Conservation (phyloP, 37 sponge, comb jelly and placozoan species). For the Eunapius fragilis region DNA sequence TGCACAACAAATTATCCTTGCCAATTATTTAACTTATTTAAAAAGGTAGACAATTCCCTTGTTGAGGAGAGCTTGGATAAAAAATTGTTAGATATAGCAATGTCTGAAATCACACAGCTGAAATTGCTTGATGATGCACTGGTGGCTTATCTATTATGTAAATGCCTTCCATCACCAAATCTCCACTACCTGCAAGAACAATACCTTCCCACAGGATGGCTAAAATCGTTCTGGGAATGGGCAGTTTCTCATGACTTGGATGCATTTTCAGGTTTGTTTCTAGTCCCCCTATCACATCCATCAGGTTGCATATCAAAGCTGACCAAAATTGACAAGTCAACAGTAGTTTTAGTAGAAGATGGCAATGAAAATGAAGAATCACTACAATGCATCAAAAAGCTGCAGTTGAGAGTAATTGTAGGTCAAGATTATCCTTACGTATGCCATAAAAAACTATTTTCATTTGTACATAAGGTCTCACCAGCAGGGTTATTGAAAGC, state of each 20-base stretch:
- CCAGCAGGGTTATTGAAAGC: not conserved
- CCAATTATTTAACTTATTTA: not conserved
- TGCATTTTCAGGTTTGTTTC: not conserved
- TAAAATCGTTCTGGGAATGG: constrained; percentile 8
- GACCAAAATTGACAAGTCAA: not conserved
- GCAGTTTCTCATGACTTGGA: not conserved
- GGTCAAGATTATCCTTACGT: not conserved
- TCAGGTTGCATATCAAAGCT: not conserved
- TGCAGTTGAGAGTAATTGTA: not conserved
- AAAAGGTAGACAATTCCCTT: no score
- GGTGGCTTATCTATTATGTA: not conserved
- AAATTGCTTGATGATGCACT: not conserved
- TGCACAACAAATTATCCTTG: not conserved
- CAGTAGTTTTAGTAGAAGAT: not conserved
- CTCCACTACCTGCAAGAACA: no score
- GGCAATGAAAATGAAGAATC: not conserved
- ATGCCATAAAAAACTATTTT: not conserved
- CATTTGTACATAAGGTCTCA: not conserved
- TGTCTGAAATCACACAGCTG: not conserved
- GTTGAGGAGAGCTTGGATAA: not conserved
- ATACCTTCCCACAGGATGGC: not conserved
- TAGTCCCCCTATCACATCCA: not conserved
- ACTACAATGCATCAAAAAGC: not conserved
- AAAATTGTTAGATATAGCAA: not conserved
- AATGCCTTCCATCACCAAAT: not conserved